These are phyloP conservation scores for Australoheros facetus DNA, from an alignment of 2,797 vertebrate species.

Conservation along the genomic window DNA sequence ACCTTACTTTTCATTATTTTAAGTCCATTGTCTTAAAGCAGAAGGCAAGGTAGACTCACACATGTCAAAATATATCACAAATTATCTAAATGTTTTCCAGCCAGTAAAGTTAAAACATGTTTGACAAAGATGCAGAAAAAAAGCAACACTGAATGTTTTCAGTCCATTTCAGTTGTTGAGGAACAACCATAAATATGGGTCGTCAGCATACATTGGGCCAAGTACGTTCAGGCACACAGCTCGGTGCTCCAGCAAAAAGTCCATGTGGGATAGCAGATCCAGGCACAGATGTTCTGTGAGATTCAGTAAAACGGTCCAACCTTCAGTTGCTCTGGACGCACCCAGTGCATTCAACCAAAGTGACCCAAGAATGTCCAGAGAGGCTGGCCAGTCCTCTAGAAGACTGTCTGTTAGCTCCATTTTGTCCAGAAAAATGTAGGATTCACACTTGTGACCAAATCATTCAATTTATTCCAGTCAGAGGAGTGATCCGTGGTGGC, in stretches of 20 bases:
- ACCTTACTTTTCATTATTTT: background rate
- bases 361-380: conserved; percentile 67
- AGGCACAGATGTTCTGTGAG: conserved; percentile 70
- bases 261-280: conserved; percentile 68
- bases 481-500: background rate
- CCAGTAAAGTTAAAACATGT: background rate
- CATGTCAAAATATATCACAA: background rate
- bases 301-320: conserved; percentile 70
- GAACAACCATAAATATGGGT: conserved; percentile 70
- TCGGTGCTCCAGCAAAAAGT: conserved; percentile 73
- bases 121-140: background rate
- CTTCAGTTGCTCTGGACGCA: conserved; percentile 17
- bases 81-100: background rate
- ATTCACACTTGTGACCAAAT: background rate
- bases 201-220: conserved; percentile 68
- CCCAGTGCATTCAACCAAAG: conserved; percentile 63
- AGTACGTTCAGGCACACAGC: conserved; percentile 67
- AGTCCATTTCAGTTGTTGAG: conserved; percentile 46
- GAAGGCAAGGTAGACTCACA: background rate
- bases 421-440: background rate
- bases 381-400: conserved; percentile 61
- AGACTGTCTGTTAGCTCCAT: conserved; percentile 57
- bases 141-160: background rate
- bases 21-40: background rate
- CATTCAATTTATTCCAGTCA: background rate